phyloP scores from a whole-genome alignment of 2,797 vertebrate genomes.

The Hirundo rustica region DNA sequence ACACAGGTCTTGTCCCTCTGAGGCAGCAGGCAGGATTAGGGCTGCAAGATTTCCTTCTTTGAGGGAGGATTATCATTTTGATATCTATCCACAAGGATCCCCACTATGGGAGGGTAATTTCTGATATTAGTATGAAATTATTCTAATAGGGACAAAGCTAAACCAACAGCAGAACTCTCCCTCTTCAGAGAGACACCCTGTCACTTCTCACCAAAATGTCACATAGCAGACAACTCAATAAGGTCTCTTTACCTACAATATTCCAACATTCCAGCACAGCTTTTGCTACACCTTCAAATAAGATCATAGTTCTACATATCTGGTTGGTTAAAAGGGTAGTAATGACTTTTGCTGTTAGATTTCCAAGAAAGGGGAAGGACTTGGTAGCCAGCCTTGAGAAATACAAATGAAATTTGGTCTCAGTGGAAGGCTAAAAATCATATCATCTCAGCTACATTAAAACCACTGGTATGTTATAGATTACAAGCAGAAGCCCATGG shows the following conservation, averaged over 20 bases:
- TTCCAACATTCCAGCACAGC: not conserved
- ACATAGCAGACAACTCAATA: not conserved
- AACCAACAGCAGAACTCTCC: not conserved
- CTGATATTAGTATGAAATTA: not conserved
- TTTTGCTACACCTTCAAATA: not conserved
- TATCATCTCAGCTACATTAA: not conserved
- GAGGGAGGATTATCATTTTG: fast-evolving
- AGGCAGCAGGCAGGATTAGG: not conserved
- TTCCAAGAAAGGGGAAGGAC: not conserved
- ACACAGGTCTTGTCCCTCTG: not conserved
- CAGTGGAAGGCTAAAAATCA: not conserved
- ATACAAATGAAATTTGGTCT: not conserved
- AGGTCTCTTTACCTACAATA: not conserved
- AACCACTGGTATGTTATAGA: not conserved
- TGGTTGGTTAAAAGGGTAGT: not conserved
- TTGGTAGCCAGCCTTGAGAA: not conserved
- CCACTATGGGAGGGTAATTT: no score
- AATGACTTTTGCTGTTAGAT: not conserved
- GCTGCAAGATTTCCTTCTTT: not conserved
- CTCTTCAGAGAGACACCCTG: not conserved
- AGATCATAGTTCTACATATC: not conserved
- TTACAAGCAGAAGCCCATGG: not conserved
- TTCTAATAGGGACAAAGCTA: not conserved
- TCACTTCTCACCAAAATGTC: not conserved
- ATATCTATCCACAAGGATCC: not conserved